Base-by-base conservation (phyloP, 2,888 invertebrate species). In the Sylvicola cinctus region DNA sequence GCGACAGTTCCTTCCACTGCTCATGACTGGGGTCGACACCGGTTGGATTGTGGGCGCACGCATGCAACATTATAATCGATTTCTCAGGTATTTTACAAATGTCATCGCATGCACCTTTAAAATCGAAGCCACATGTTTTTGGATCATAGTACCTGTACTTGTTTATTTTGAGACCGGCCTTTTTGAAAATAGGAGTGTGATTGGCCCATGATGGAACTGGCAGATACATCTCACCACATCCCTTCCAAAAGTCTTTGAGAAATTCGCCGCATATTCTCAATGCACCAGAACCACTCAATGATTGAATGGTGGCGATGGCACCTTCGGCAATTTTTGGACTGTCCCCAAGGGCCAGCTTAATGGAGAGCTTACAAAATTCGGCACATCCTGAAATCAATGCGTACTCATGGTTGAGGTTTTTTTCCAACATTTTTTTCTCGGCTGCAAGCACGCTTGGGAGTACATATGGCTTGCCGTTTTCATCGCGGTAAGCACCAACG, bases 41-140 rank as follows among this genome's bases (percentile, higher is more conserved):
- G 17, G 96, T 98, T 11, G 96, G 96, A 63, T 98, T 96, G 61
- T 96, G 96, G 5, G 95, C 95, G 61, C 95, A 96, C 2, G 95
- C 95, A 55, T 96, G 96, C 26, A 98, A 61, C 37, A 98, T 60
- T 45, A 98, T 75, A 8, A 93, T 70, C 1, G 93, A 79, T 33
- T 74, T 75, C 49, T 83, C 78, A 0, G 95, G 93, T 31, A 93
- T 88, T 60, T 84, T 84, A 39, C 54, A 62, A 45, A 96, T 78
- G 57, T 96, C 96, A 46, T 88, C 81, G 35, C 90, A 45, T 32
- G 81, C 75, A 26, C 93, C 96, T 41, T 74, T 58, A 45, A 90
- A 81, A 54, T 99, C 88, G 50, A 98, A 78, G 2, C 88, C 93
- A 53, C 85, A 85, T 3, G 85, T 90, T 45, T 77, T 78, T 2